phyloP scores from a whole-genome alignment of 2,888 invertebrate species.

The Aricia artaxerxes region DNA sequence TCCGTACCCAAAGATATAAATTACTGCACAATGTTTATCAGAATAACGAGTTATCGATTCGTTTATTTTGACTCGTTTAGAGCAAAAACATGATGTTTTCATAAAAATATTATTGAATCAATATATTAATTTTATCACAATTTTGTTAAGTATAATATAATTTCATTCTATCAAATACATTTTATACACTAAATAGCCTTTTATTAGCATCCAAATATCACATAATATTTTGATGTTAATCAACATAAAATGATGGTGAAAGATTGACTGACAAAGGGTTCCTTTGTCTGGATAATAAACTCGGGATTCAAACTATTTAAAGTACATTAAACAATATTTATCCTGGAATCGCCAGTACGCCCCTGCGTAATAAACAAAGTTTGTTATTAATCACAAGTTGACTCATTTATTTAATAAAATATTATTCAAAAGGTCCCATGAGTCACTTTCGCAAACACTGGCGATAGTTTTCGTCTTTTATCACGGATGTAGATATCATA shows the following conservation, averaged over 20 bases:
- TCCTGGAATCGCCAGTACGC: neutral
- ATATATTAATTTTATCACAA: no score
- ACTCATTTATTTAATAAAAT: neutral
- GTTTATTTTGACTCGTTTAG: neutral
- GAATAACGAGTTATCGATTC: neutral
- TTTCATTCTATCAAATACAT: neutral
- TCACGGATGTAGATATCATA: constrained; percentile 31
- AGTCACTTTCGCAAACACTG: neutral
- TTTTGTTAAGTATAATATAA: neutral
- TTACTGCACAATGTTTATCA: neutral
- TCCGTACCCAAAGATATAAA: constrained; percentile 23
- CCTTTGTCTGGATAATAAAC: no score
- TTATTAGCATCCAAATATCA: no score
- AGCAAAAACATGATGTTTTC: neutral
- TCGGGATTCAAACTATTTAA: no score
- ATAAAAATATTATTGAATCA: no score
- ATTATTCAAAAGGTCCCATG: neutral
- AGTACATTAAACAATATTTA: neutral
- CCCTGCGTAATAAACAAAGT: neutral
- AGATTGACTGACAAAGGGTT: no score
- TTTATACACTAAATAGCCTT: no score
- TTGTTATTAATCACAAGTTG: constrained; percentile 1
- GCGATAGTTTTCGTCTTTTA: constrained; percentile 4
- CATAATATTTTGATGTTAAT: no score
- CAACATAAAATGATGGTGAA: no score